Evolutionary conservation across 2,113 vertebrate genomes (phyloP), one percentile per base, ranked within the genome.

Genomic region (Proteles cristata): DNA sequence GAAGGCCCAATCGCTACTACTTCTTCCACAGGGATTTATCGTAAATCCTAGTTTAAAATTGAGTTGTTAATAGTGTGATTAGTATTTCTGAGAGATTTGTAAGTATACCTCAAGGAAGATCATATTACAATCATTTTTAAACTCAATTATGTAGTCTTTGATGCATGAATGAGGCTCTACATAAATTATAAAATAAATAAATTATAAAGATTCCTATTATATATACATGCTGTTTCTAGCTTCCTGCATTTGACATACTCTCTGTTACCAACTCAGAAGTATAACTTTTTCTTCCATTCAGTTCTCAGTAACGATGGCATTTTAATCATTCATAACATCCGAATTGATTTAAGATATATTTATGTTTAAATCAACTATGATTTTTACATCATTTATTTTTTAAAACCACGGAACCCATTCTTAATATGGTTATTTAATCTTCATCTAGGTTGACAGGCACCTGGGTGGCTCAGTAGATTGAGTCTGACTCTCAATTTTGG

Each of bases 121-220:
- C 4, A 7, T 76, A 68, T 76, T n/a, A 95, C 48, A 43, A 97
- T 96, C 31, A 87, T 97, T 98, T 98, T 97, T 97, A 12, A 98
- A 97, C 66, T 95, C 82, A 86, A 68, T 90, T 96, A 17, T 94
- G 83, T 4, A 50, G 39, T 89, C 65, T 97, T 95, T 98, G 90
- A 97, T 94, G 77, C 43, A 93, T 96, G 96, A 98, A 98, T 96
- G 33, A 0, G 15, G 21, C 69, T 96, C 55, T 98, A 97, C 98
- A 98, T 98, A 98, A 98, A 98, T 98, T 83, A 97, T 97, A 95
- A 94, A 89, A 80, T 98, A 97, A 98, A 98, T 97, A 98, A 98
- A 96, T 98, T 83, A 97, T 98, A 97, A 97, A 69, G 85, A 48
- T 97, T 35, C 39, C 35, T 97, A 90, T 95, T 93, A 88, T 1